Evolutionary conservation across 2,797 vertebrate genomes (phyloP), one percentile per base, ranked within the genome.

Genomic region (Brachyrhaphis roseni): DNA sequence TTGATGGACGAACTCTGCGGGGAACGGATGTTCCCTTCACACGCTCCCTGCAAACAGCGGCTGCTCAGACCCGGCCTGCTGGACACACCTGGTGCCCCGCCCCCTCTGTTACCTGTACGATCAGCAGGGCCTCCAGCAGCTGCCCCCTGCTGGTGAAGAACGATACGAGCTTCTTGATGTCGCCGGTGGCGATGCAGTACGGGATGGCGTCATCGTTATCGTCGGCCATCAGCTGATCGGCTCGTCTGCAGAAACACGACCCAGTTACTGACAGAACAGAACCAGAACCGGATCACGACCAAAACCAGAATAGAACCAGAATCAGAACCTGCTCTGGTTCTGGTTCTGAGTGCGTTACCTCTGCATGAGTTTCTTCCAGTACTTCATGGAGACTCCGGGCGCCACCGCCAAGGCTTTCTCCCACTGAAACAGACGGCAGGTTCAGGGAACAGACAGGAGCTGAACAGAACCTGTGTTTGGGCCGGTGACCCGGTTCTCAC

Each of bases 291-390:
- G 36, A 39, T 39, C 36, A 39, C 4, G 36, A 39, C 4, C 18
- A 51, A 16, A 51, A 51, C 23, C 51, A 18, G 47, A 49, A 49
- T 5, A 3, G 51, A 26, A 55, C 51, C 53, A n/a, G 53, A 53
- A 49, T 16, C 51, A 8, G 51, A 26, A 71, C 23, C 26, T 4
- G 23, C 2, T 28, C 8, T 34, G 31, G 28, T 5, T 34, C 5
- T 20, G 31, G 34, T 34, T 62, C 15, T 53, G 73, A 74, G 2
- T 23, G 8, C 18, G 18, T 77, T 78, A 93, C 98, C 98, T 97
- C 93, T 99, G 97, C 97, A 98, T 98, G 81, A 99, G 93, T 85
- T 98, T 99, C 91, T 94, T 98, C 98, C 98, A 99, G 81, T 99
- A 99, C 84, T 97, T 98, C 97, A 98, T 96, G 36, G 98, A 99